Base-by-base conservation (phyloP, 2,888 invertebrate genomes). In the Xylota segnis region DNA sequence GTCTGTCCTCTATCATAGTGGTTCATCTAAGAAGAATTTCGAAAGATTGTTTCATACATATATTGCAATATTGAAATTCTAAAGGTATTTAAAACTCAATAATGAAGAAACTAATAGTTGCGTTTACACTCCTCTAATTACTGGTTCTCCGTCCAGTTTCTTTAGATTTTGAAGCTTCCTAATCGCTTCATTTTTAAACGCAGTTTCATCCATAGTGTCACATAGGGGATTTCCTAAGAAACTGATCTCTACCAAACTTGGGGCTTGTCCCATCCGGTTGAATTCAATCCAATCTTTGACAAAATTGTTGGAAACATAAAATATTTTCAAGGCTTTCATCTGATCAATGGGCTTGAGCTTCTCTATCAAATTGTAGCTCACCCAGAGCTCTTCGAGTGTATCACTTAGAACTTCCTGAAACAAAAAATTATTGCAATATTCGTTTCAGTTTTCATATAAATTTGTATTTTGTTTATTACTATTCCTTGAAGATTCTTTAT, bases 221-320 rank as follows among this genome's bases (percentile, higher is more conserved):
- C 94, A 94, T 0, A 97, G 90, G 0, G 96, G 96, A 92, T 97
- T 97, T 0, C 96, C 97, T 4, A 95, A 94, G 90, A 98, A 97
- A 0, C 97, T 92, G 0, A 98, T 93, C 88, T 98, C 98, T 90
- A 96, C 94, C 2, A 97, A 91, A 40, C 93, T 93, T 0, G 95
- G 95, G 27, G 96, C 92, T 83, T 96, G 95, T 92, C 94, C 95
- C 3, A 98, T 92, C 89, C 97, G 96, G 90, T 94, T 95, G 89
- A 98, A 97, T 91, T 98, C 98, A 0, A 93, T 94, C 97, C 97
- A 97, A 87, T 98, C 98, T 90, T 97, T 97, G 0, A 98, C 95
- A 29, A 95, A 91, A 90, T 97, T 97, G 88, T 97, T 96, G 27
- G 96, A 95, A 93, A 97, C 95, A 88, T 97, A 97, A 1, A 97